Evolutionary conservation across 2,888 invertebrate species (phyloP), one percentile per base, ranked within the genome.

Genomic region (Agrotis segetum): DNA sequence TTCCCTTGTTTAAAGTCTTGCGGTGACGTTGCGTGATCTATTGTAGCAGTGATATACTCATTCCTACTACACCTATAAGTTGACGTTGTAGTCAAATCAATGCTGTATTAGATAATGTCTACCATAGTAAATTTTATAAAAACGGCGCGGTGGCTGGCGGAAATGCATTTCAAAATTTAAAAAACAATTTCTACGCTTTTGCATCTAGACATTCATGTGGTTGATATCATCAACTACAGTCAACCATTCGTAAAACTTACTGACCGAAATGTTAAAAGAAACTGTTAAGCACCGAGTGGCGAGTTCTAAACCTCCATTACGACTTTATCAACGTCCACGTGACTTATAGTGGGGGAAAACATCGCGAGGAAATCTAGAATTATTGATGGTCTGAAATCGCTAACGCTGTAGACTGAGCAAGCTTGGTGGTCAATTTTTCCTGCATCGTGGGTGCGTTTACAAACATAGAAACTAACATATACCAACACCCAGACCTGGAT

Each of bases 321-420:
- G 67, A 44, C 47, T 74, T 74, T 74, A 72, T 67, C 72, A 67
- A 59, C 40, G 74, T 59, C 74, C 47, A 16, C 40, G 52, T 73
- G 67, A 73, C 58, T 67, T 74, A 73, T 74, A 9, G 49, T 49
- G 64, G 49, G 34, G 49, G 49, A 49, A 64, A 49, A 71, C 55
- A 71, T 56, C 73, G 73, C 29, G 73, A 34, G 64, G n/a, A 72
- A 71, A 72, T 72, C 72, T 72, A 72, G 72, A 55, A 63, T 72
- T 71, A 71, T 72, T 67, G 58, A 67, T 67, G 19, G 58, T 67
- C 34, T 58, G 24, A 58, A 67, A 66, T 50, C 24, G 50, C 19
- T 14, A 17, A n/a, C 46, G 44, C 29, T 44, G 46, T 24, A 19
- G 17, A 2, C 14, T 34, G 47, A 44, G 24, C 17, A 6, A 44